Base-by-base conservation (phyloP, 2,888 invertebrate species). In the Belgica antarctica region DNA sequence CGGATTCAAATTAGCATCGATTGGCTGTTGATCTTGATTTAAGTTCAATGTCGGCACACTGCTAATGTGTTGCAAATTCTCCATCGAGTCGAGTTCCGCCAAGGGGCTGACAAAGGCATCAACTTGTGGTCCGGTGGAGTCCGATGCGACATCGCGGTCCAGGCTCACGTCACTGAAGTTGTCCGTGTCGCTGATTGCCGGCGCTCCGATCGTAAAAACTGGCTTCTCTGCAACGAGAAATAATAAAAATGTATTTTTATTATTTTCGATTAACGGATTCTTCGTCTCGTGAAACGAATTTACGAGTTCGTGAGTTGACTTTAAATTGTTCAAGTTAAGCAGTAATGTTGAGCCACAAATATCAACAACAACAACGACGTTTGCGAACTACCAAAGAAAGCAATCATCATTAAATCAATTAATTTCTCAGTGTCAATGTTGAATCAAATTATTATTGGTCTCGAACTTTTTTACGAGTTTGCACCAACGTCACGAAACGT, bases 81-180 rank as follows among this genome's bases (percentile, higher is more conserved):
- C 46, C 8, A 47, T 47, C 17, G 71, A 63, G 34, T 72, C 71
- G 4, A 71, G 70, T 61, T 71, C 70, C 24, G 71, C 61, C 65
- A 71, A 59, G 36, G 71, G 69, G 62, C 61, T 71, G 27, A 71
- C 69, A 17, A 69, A 69, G 8, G 15, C 10, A 27, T 68, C 36
- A 4, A 22, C 8, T 1, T 3, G 79, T 78, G 0, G 78, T 77
- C 22, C 81, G 81, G 17, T 81, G 80, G 0, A 81, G 71, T 63
- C 80, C 81, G 0, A 82, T 80, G 72, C 82, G 81, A 73, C 82
- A 82, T 1, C 82, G 73, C 74, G 76, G 72, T 82, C 81, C 70
- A 86, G 76, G 74, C 83, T 83, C 0, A 83, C 80, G 74, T 83
- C 84, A 72, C 80, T 79, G 47, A 81, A 78, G 41, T 76, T 77